Base-by-base conservation (phyloP, 2,888 invertebrate genomes). In the Leistus spinibarbis region DNA sequence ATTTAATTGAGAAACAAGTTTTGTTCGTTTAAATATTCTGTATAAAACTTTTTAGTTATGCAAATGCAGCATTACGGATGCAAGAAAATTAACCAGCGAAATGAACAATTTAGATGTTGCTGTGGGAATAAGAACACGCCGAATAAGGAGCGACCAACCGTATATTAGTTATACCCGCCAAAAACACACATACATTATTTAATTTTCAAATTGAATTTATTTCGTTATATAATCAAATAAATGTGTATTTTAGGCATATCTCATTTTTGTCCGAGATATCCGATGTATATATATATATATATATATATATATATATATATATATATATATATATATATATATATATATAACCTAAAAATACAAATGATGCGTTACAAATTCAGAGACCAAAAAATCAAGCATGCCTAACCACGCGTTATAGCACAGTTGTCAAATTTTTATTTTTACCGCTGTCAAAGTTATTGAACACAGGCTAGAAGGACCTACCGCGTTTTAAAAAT, bases 1-100 rank as follows among this genome's bases (percentile, higher is more conserved):
- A 72, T 72, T 72, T 72, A 72, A 72, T 72, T 72, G 66, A 66
- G 72, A 66, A 56, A 66, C 72, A 72, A 72, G 66, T 72, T 70
- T 70, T 63, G 56, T 70, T 70, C 72, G 65, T 66, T 65, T 72
- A 72, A 72, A 72, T 72, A 72, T 72, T 72, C 72, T 66, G 72
- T 72, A 72, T 72, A 56, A 72, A 72, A 72, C 72, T 72, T 72
- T 72, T 72, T 72, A 66, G 72, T 66, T 72, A 72, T 72, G 66
- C 66, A 72, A 72, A 72, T 72, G 65, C 64, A 53, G 57, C 65
- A 66, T 72, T 72, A 72, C 64, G 20, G 65, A 65, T 66, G 56
- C 72, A 65, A 40, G 66, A 27, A 72, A 72, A 72, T 72, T 72
- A 72, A 60, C 72, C 57, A 66, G 72, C 27, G 72, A 23, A 72